These are phyloP conservation scores for Xiphophorus maculatus DNA, from an alignment of 2,113 vertebrate species.

Conservation along the genomic window DNA sequence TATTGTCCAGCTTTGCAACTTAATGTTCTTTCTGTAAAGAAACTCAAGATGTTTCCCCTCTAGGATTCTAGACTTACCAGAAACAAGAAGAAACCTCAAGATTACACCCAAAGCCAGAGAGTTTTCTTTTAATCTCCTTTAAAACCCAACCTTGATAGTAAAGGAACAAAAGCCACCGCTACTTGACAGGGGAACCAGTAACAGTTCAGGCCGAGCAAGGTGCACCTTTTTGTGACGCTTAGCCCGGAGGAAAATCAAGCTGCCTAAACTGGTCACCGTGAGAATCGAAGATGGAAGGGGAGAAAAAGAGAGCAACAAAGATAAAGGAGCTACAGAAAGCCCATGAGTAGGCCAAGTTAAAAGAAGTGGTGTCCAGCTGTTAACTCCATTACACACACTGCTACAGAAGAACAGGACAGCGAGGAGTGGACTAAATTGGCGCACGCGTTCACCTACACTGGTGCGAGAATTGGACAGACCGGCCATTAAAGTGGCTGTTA, in stretches of 20 bases:
- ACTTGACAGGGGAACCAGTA: conserved; percentile 5
- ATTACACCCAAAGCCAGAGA: background rate
- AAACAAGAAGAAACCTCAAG: background rate
- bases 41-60: background rate
- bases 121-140: background rate
- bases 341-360: conserved; percentile 55
- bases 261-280: conserved; percentile 34
- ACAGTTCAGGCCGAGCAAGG: conserved; percentile 5
- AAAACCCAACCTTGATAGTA: background rate
- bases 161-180: background rate
- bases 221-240: conserved; percentile 29
- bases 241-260: conserved; percentile 30
- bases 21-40: too few species aligned
- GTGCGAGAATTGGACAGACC: conserved; percentile 59
- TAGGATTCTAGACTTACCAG: background rate
- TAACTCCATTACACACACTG: conserved; percentile 70
- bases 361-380: conserved; percentile 74
- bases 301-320: conserved; percentile 28
- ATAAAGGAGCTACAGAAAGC: conserved; percentile 41
- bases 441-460: conserved; percentile 50
- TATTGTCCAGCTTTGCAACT: too few species aligned
- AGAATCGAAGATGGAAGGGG: conserved; percentile 25
- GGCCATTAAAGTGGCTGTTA: conserved; percentile 62
- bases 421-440: conserved; percentile 59
- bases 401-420: conserved; percentile 62